These are phyloP conservation scores for Meteorus sp. DNA, from an alignment of 1,140 invertebrate species.

Conservation along the genomic window DNA sequence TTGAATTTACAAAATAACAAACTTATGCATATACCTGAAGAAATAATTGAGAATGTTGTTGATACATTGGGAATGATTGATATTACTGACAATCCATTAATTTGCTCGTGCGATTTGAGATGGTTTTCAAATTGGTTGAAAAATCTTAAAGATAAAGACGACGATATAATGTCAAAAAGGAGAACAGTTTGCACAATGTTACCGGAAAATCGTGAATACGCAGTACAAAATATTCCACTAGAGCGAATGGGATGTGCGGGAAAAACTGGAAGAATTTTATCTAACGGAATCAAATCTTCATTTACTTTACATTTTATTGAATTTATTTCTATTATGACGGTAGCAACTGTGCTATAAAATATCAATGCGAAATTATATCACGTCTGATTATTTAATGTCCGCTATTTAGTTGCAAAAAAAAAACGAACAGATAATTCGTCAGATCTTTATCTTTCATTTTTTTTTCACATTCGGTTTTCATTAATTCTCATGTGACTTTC, in stretches of 20 bases:
- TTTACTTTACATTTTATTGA: constrained; percentile 13
- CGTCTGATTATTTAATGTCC: neutral
- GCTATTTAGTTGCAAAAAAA: neutral
- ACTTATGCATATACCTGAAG: constrained; percentile 76
- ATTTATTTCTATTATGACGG: constrained; percentile 5
- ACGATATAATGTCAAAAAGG: constrained; percentile 84
- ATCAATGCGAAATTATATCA: neutral
- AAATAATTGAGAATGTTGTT: constrained; percentile 85
- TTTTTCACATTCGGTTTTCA: neutral
- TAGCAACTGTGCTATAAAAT: constrained; percentile 12
- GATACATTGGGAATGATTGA: constrained; percentile 83
- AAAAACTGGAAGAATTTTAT: constrained; percentile 57
- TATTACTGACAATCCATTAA: constrained; percentile 86
- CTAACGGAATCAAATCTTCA: constrained; percentile 27
- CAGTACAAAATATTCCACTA: constrained; percentile 75
- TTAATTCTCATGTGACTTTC: constrained; percentile 4
- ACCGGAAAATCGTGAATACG: constrained; percentile 77
- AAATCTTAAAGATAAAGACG: constrained; percentile 74
- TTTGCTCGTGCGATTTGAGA: constrained; percentile 82
- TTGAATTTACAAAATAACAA: constrained; percentile 88
- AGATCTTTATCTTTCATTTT: neutral
- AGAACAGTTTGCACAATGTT: constrained; percentile 76
- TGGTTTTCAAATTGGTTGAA: constrained; percentile 84
- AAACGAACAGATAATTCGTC: neutral
- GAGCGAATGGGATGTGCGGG: constrained; percentile 79